Conservation (phyloP, 2,797 vertebrate species). For the Sardinella longiceps region DNA sequence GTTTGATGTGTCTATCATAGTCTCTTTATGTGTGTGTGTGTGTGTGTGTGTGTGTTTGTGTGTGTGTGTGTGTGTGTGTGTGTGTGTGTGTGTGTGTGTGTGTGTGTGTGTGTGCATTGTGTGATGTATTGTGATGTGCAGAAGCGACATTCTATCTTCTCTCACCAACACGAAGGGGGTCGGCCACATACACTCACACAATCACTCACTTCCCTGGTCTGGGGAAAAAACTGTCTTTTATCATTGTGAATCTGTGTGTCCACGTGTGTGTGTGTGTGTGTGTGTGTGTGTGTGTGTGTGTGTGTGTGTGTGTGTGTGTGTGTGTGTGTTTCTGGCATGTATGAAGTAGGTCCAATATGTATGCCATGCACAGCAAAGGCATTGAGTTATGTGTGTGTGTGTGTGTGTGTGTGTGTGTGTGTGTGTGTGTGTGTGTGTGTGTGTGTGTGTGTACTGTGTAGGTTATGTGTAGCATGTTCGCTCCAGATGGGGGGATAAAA, state of each 20-base stretch:
- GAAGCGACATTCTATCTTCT: background rate
- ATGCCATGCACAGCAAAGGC: background rate
- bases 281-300: background rate
- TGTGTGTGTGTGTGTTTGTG: constrained; percentile 12
- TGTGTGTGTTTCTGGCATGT: background rate
- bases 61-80: background rate
- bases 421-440: constrained; percentile 30
- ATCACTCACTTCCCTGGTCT: constrained; percentile 7
- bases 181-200: background rate
- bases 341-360: background rate
- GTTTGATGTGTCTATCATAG: constrained; percentile 6
- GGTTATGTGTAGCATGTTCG: constrained; percentile 47
- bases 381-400: background rate
- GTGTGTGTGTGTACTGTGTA: constrained; percentile 17
- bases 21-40: background rate
- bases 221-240: constrained; percentile 6
- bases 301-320: constrained; percentile 5
- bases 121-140: constrained; percentile 2
- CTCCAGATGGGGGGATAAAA: constrained; percentile 92
- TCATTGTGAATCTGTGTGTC: background rate
- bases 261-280: constrained; percentile 5
- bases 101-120: constrained; percentile 10
- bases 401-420: constrained; percentile 66
- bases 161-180: background rate
- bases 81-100: background rate